Percentiles rank a stretch among this genome's conserved stretches.
Conservation (phyloP, 2,113 vertebrate genomes). For the Oenanthe oenanthe region DNA sequence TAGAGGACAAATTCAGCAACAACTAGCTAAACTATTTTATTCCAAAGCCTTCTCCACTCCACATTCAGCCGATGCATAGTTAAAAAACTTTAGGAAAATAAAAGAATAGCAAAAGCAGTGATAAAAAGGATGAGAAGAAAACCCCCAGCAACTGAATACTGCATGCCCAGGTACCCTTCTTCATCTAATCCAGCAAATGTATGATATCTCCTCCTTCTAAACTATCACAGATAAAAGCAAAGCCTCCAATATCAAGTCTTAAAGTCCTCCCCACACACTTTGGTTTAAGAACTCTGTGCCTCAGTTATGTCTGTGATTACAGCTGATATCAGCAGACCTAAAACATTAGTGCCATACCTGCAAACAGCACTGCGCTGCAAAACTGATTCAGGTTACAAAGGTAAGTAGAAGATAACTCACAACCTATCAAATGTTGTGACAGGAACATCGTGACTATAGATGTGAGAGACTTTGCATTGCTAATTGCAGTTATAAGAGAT, state of each 20-base stretch:
- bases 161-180: neutral
- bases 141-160: rapidly evolving
- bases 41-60: neutral
- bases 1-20: neutral
- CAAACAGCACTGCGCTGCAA: neutral
- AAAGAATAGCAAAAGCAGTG: neutral
- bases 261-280: neutral
- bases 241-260: neutral
- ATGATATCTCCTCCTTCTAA: neutral
- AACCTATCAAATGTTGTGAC: neutral
- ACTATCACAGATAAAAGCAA: neutral
- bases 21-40: neutral
- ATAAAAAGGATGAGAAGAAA: neutral
- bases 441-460: neutral
- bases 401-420: neutral
- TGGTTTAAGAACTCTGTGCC: neutral
- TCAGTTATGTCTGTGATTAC: neutral
- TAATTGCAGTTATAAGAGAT: neutral
- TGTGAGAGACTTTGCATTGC: neutral
- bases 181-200: neutral
- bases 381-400: neutral
- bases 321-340: neutral
- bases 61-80: rapidly evolving
- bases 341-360: neutral
- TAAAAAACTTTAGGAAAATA: neutral